These are phyloP conservation scores for Eutrigla gurnardus DNA, from an alignment of 2,797 vertebrate species.

Conservation along the genomic window DNA sequence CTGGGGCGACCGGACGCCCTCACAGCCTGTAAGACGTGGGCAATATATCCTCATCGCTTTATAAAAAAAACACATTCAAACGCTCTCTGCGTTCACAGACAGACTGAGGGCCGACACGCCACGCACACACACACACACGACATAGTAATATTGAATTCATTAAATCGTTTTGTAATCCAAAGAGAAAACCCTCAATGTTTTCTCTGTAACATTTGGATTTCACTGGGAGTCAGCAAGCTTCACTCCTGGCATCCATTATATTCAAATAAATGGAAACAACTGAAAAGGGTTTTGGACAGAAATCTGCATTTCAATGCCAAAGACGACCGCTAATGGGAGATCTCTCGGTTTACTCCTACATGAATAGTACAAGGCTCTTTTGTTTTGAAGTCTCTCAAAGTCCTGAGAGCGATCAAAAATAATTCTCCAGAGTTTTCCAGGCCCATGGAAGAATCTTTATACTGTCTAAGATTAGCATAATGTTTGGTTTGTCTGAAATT, in stretches of 20 bases:
- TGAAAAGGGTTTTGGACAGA: constrained; percentile 12
- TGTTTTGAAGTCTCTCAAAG: not conserved
- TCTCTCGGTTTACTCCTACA: constrained; percentile 1
- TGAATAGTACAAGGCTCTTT: constrained; percentile 3
- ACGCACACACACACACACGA: constrained; percentile 23
- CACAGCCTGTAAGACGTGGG: constrained; percentile 3
- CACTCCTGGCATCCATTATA: not conserved
- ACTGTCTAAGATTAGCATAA: not conserved
- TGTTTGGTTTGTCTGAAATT: constrained; percentile 8
- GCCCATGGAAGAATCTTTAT: not conserved
- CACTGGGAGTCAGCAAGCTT: constrained; percentile 5
- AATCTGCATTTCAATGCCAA: constrained; percentile 4
- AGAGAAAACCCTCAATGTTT: not conserved
- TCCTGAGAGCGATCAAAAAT: constrained; percentile 12
- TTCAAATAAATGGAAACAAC: constrained; percentile 20
- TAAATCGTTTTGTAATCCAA: constrained; percentile 10
- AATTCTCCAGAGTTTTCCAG: not conserved
- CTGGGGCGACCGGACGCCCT: not conserved
- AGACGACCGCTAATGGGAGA: not conserved
- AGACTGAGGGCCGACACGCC: not conserved
- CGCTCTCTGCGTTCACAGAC: constrained; percentile 3
- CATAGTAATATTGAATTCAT: constrained; percentile 10
- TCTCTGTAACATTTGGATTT: constrained; percentile 12
- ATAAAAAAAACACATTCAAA: constrained; percentile 17
- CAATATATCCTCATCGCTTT: not conserved